These are phyloP conservation scores for Halocynthia aurantium DNA, from an alignment of 23 tunicate genomes.

Conservation along the genomic window DNA sequence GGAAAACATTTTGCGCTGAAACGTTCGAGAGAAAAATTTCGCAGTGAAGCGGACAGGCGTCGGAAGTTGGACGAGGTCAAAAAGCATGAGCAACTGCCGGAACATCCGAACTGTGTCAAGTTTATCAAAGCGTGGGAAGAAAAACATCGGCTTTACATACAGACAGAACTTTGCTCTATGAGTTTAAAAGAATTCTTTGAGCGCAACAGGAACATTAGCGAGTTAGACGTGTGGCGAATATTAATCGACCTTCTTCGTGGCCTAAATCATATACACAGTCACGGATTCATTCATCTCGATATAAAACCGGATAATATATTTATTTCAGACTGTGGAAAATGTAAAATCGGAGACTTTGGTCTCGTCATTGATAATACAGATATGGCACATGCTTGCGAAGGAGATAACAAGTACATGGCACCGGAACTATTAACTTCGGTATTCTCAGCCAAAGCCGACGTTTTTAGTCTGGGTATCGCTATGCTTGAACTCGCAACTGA, in stretches of 20 bases:
- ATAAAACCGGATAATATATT: constrained; percentile 86
- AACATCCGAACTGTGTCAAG: constrained; percentile 65
- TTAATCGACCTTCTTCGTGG: constrained; percentile 68
- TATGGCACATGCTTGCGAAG: constrained; percentile 54
- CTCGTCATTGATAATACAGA: constrained; percentile 54
- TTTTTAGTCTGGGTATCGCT: constrained; percentile 82
- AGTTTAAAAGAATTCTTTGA: constrained; percentile 59
- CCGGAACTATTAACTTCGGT: constrained; percentile 57
- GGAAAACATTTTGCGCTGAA: constrained; percentile 53
- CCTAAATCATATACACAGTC: constrained; percentile 64
- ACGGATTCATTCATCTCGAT: constrained; percentile 80
- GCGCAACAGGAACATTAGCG: constrained; percentile 23
- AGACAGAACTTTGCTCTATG: constrained; percentile 75
- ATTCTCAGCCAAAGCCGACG: constrained; percentile 76
- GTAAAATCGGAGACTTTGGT: constrained; percentile 90
- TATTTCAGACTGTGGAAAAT: constrained; percentile 31
- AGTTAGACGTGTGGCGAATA: constrained; percentile 44
- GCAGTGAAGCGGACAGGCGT: constrained; percentile 58
- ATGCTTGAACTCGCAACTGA: constrained; percentile 53
- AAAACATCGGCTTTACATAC: constrained; percentile 69
- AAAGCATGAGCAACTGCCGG: constrained; percentile 67
- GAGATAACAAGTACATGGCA: constrained; percentile 89
- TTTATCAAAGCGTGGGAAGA: constrained; percentile 95
- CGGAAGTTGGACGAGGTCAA: constrained; percentile 76
- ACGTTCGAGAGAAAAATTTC: constrained; percentile 76